These are phyloP conservation scores for Phalanger gymnotis DNA, from an alignment of 2,797 vertebrate genomes.

Conservation along the genomic window DNA sequence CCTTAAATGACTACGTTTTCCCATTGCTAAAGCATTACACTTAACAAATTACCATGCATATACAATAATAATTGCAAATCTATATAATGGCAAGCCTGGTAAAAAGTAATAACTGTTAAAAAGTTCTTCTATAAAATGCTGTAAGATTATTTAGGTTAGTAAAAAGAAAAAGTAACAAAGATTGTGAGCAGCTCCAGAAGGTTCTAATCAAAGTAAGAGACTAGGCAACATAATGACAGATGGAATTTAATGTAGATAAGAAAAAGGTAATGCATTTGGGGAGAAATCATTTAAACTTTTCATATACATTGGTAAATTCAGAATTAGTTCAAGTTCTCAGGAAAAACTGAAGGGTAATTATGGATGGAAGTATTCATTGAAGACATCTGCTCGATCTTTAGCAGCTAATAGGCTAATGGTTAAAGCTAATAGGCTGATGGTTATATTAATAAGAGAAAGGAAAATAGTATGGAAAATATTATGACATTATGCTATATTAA, in stretches of 20 bases:
- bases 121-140: constrained; percentile 73
- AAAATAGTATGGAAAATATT: constrained; percentile 80
- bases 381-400: constrained; percentile 79
- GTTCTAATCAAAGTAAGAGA: constrained; percentile 81
- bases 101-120: constrained; percentile 77
- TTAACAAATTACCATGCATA: constrained; percentile 58
- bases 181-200: constrained; percentile 77
- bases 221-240: constrained; percentile 78
- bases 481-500: constrained; percentile 78
- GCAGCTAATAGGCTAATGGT: too few relatives aligned
- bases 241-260: constrained; percentile 81
- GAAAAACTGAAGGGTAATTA: constrained; percentile 76
- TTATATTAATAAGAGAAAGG: constrained; percentile 80
- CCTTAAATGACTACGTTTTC: constrained; percentile 44
- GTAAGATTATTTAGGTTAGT: constrained; percentile 78
- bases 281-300: constrained; percentile 80
- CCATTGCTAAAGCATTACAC: constrained; percentile 52
- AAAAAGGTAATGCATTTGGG: constrained; percentile 74
- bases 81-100: constrained; percentile 63
- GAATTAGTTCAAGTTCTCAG: constrained; percentile 79
- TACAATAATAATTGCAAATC: constrained; percentile 66
- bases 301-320: constrained; percentile 77
- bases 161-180: constrained; percentile 59
- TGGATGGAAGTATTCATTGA: constrained; percentile 78
- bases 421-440: constrained; percentile 79